phyloP scores from a whole-genome alignment of 2,888 invertebrate species.

The Hypolimnas misippus region DNA sequence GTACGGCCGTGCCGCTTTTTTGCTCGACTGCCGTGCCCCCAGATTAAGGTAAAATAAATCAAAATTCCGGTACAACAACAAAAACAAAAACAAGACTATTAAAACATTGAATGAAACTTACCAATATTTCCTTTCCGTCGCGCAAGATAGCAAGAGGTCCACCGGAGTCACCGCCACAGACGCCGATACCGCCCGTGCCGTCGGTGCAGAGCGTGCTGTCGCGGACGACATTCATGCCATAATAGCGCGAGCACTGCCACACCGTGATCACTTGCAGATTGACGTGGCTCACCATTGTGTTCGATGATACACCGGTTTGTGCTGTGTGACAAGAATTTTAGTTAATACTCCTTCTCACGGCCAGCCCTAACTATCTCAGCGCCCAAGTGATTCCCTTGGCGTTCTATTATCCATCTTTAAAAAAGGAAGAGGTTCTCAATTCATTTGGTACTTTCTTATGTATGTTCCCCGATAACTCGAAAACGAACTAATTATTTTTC shows the following conservation, averaged over 20 bases:
- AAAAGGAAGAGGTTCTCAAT: no score
- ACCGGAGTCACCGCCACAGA: conserved; percentile 52
- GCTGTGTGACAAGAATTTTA: conserved; percentile 2
- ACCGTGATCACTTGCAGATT: conserved; percentile 48
- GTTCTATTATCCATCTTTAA: no score
- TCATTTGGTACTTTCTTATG: no score
- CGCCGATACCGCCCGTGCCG: conserved; percentile 49
- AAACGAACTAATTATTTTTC: no score
- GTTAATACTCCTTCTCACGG: no score
- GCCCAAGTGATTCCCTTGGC: no score
- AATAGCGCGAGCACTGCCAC: conserved; percentile 45
- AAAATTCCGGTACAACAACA: no score
- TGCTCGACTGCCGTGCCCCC: no score
- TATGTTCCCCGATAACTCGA: no score
- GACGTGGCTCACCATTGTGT: conserved; percentile 46
- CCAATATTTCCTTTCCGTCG: conserved; percentile 45
- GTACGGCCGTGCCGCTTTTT: no score
- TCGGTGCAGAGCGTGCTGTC: conserved; percentile 49
- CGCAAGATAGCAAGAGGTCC: conserved; percentile 46
- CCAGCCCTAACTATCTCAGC: no score
- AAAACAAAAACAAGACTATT: no score
- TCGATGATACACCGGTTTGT: conserved; percentile 42
- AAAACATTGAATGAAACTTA: conserved; percentile 33
- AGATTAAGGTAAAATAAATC: neutral
- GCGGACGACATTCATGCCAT: conserved; percentile 39